These are phyloP conservation scores for Cyprinodon variegatus DNA, from an alignment of 2,113 vertebrate genomes.

Conservation along the genomic window DNA sequence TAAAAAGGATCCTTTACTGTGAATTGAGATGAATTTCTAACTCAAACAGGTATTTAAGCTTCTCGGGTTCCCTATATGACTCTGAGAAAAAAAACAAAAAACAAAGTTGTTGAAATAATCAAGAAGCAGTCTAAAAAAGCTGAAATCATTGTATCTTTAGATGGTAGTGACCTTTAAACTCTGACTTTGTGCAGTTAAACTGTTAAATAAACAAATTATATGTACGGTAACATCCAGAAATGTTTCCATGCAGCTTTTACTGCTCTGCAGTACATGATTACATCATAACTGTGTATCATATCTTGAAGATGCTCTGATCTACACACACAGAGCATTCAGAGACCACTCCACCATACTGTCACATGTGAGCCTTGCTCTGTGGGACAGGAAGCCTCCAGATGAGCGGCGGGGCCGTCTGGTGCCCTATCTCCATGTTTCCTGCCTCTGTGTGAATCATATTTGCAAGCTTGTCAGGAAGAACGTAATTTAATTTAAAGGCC, in stretches of 20 bases:
- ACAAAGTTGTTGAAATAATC: neutral
- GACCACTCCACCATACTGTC: constrained; percentile 47
- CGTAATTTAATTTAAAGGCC: constrained; percentile 26
- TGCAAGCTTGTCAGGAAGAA: constrained; percentile 17
- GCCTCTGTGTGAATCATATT: constrained; percentile 18
- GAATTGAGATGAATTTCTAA: neutral
- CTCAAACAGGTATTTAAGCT: neutral
- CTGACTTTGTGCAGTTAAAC: neutral
- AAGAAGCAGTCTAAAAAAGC: neutral
- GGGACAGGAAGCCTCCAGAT: constrained; percentile 40
- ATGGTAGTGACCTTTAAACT: neutral
- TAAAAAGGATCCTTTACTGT: too few species aligned
- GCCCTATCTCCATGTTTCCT: neutral
- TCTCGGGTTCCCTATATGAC: neutral
- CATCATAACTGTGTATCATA: too few species aligned
- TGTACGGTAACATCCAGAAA: neutral
- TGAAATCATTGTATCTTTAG: neutral
- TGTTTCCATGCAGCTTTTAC: neutral
- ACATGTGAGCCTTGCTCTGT: constrained; percentile 42
- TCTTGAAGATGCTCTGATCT: neutral
- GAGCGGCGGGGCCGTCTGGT: neutral
- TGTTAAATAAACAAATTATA: neutral
- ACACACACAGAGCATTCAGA: constrained; percentile 18
- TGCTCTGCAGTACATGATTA: too few species aligned
- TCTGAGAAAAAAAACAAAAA: too few species aligned